Percentiles rank a stretch among this genome's conserved stretches.
Conservation (phyloP, 2,113 vertebrate species). For the Spermophilus dauricus region DNA sequence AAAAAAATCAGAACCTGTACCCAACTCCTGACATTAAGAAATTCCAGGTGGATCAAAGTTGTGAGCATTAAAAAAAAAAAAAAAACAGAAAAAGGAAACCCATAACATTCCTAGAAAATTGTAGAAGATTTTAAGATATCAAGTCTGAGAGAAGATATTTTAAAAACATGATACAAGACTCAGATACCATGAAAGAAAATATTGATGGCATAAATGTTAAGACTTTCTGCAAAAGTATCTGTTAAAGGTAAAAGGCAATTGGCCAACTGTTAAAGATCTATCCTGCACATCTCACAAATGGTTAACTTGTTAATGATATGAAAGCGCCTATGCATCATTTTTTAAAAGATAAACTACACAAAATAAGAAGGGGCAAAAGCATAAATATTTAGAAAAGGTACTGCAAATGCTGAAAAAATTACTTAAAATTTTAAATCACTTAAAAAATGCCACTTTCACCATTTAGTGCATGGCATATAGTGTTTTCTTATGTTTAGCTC, state of each 20-base stretch:
- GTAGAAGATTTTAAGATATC: not conserved
- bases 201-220: not conserved
- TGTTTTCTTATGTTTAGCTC: not conserved
- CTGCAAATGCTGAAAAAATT: not conserved
- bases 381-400: not conserved
- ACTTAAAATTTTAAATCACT: not conserved
- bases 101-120: not conserved
- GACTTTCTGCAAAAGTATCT: not conserved
- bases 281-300: not conserved
- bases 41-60: not conserved
- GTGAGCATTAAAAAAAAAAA: not conserved
- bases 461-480: not conserved
- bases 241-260: not conserved
- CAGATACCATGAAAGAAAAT: not conserved
- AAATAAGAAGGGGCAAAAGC: not conserved
- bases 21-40: conserved; percentile 1
- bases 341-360: conserved; percentile 1
- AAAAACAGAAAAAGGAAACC: not conserved
- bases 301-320: not conserved
- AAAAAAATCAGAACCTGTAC: not conserved
- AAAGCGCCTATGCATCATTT: not conserved
- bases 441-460: not conserved
- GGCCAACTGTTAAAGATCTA: not conserved
- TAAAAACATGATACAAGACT: not conserved
- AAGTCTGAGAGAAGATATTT: not conserved